Conservation (phyloP, 2,888 invertebrate species). For the Phorcus lineatus region DNA sequence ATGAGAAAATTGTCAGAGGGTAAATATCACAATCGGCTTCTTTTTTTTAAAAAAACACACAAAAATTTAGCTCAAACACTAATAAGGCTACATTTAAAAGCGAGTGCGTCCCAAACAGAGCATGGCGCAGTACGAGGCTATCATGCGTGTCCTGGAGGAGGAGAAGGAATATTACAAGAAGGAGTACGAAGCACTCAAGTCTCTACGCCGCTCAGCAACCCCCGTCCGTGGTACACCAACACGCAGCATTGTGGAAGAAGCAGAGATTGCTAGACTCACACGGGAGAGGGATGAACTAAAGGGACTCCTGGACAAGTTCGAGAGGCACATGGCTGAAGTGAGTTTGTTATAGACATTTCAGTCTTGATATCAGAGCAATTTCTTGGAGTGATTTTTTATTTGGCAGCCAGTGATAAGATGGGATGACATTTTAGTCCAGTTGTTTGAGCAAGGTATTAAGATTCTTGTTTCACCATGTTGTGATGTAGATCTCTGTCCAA, state of each 20-base stretch:
- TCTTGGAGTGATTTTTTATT: too few relatives aligned
- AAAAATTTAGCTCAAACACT: not conserved
- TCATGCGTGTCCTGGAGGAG: conserved; percentile 70
- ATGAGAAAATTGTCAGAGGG: not conserved
- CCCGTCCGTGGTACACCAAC: conserved; percentile 72
- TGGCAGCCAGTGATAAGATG: too few relatives aligned
- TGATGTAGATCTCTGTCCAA: too few relatives aligned
- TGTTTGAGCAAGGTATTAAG: too few relatives aligned
- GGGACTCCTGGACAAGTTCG: conserved; percentile 75
- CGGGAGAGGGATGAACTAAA: conserved; percentile 74
- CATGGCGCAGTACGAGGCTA: conserved; percentile 68
- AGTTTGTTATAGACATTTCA: not conserved
- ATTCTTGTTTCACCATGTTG: too few relatives aligned
- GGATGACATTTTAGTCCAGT: too few relatives aligned
- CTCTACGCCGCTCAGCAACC: conserved; percentile 61
- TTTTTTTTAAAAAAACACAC: not conserved
- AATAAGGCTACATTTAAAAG: too few relatives aligned
- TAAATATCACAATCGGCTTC: too few relatives aligned
- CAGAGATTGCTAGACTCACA: conserved; percentile 67
- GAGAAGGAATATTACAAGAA: conserved; percentile 74
- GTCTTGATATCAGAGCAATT: too few relatives aligned
- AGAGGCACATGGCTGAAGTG: conserved; percentile 75
- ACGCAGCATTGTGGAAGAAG: conserved; percentile 60
- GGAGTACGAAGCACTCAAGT: conserved; percentile 69
- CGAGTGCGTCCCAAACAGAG: conserved; percentile 46